Evolutionary conservation across 2,113 vertebrate species (phyloP).

Genomic region (Albula glossodonta): DNA sequence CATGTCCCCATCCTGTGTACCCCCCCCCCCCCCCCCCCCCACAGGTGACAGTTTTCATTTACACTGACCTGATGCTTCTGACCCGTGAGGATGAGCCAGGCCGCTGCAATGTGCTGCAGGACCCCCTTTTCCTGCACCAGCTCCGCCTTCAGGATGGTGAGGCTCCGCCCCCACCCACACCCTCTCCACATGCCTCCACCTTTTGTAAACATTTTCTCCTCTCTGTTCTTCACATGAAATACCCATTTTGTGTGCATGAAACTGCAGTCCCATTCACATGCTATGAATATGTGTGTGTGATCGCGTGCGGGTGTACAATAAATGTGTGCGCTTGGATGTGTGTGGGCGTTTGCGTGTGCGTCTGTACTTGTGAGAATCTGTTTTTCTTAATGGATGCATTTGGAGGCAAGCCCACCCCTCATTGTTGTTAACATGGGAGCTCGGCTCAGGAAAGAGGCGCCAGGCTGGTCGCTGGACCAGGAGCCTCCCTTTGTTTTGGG

Average conservation of each 20-base stretch:
- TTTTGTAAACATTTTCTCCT: too few species aligned
- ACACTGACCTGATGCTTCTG: constrained; percentile 86
- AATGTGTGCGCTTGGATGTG: neutral
- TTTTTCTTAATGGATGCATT: neutral
- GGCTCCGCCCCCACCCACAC: constrained; percentile 21
- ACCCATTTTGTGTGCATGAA: neutral
- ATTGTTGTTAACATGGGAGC: constrained; percentile 3
- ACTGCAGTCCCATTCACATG: neutral
- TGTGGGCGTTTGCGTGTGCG: neutral
- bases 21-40: constrained; percentile 18
- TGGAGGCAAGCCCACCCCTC: constrained; percentile 8
- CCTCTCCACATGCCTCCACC: neutral
- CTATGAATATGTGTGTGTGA: neutral
- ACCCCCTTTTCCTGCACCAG: constrained; percentile 84
- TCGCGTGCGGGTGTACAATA: neutral
- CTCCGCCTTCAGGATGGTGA: constrained; percentile 84
- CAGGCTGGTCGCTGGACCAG: neutral
- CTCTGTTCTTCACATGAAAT: too few species aligned
- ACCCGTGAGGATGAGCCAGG: constrained; percentile 85
- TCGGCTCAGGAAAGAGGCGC: constrained; percentile 22
- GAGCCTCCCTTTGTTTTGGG: constrained; percentile 14
- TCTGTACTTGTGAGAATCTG: neutral
- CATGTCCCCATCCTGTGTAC: constrained; percentile 17
- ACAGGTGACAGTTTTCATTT: constrained; percentile 87
- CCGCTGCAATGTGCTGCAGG: constrained; percentile 84